Percentiles rank a stretch among this genome's conserved stretches.
These are phyloP conservation scores for Ptyas mucosa DNA, from an alignment of 2,113 vertebrate genomes.

Conservation along the genomic window DNA sequence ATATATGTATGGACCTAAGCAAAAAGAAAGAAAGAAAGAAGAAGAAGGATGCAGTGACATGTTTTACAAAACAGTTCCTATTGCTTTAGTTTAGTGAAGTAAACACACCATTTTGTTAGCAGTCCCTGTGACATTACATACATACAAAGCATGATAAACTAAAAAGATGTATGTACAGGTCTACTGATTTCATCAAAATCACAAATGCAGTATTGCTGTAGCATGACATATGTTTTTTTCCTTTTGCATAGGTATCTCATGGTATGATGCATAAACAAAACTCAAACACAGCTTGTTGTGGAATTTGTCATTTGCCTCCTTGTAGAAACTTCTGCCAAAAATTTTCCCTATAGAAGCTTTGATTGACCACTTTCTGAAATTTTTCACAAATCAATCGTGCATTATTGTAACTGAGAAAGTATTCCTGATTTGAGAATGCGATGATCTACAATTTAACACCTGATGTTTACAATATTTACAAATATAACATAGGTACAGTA, in stretches of 20 bases:
- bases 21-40: background rate
- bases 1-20: background rate
- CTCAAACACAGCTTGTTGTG: background rate
- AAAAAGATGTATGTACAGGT: background rate
- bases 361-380: background rate
- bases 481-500: background rate
- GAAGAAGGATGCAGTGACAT: background rate
- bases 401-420: background rate
- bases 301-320: background rate
- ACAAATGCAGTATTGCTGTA: background rate
- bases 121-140: constrained; percentile 2
- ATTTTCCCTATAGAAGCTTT: background rate
- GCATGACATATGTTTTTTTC: background rate
- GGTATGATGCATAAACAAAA: background rate
- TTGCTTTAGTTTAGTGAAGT: background rate
- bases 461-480: background rate
- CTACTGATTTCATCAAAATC: background rate
- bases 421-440: background rate
- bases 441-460: background rate
- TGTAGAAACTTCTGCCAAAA: background rate
- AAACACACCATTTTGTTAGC: background rate
- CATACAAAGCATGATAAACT: background rate
- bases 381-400: background rate
- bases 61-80: background rate
- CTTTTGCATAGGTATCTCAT: background rate